Evolutionary conservation across 2,797 vertebrate species (phyloP).

Genomic region (Oreortyx pictus): DNA sequence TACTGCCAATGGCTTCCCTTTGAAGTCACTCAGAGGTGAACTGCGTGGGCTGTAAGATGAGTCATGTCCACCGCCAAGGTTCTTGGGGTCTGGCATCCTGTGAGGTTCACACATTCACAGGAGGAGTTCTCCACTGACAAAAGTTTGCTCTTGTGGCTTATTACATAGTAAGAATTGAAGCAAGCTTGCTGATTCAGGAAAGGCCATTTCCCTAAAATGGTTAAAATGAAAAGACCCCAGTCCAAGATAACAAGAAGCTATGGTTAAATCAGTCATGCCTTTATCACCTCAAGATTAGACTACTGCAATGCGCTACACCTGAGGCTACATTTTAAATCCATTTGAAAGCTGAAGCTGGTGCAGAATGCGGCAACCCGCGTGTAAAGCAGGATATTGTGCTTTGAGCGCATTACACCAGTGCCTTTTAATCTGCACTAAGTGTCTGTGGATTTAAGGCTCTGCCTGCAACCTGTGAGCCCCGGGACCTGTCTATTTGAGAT

Average conservation of each 20-base stretch:
- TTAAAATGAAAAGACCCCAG: conserved; percentile 72
- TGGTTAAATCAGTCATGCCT: conserved; percentile 74
- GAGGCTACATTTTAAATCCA: conserved; percentile 74
- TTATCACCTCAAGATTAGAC: conserved; percentile 74
- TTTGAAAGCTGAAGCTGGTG: conserved; percentile 70
- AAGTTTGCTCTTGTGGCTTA: neutral
- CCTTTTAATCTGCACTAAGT: conserved; percentile 49
- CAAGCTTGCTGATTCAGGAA: conserved; percentile 39
- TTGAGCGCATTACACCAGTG: conserved; percentile 41
- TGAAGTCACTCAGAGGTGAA: conserved; percentile 30
- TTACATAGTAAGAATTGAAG: conserved; percentile 12
- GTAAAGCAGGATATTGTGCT: conserved; percentile 56
- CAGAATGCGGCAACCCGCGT: conserved; percentile 36
- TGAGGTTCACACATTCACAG: neutral
- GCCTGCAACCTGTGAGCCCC: conserved; percentile 27
- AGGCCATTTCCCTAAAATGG: conserved; percentile 69
- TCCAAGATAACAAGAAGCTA: conserved; percentile 66
- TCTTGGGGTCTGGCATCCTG: neutral
- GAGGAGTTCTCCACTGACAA: neutral
- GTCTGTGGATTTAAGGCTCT: conserved; percentile 35
- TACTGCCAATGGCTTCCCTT: neutral
- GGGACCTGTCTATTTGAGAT: neutral
- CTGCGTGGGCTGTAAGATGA: neutral
- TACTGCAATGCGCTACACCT: conserved; percentile 68
- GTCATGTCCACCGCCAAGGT: neutral